Evolutionary conservation across 1,140 invertebrate species (phyloP), one percentile per base, ranked within the genome.

Genomic region (Magallana angulata): DNA sequence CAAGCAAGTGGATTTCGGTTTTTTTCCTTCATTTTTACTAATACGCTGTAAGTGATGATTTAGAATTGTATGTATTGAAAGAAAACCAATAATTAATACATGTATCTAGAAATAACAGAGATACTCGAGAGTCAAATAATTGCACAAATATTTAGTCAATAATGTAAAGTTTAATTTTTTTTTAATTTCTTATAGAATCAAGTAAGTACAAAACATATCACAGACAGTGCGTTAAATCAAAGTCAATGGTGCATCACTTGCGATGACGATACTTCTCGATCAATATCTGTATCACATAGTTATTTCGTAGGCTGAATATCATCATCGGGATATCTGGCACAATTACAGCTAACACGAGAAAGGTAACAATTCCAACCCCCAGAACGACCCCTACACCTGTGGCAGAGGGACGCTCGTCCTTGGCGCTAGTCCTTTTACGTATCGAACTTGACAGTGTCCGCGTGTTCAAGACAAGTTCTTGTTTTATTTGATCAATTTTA

Each of bases 391-490:
- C 48, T n/a, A 82, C 81, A 16, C 81, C 81, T 3, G 68, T 76
- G 1, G 81, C 81, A 12, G 81, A 82, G 14, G 81, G 81, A 57
- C 81, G 81, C 48, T 82, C 48, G 48, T 82, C 81, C 2, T 57
- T 57, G 16, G 81, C 81, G 57, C 81, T 82, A n/a, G 81, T 82
- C 11, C 48, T n/a, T 24, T 82, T 82, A 11, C 81, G 14, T n/a
- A 18, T n/a, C 12, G 5, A 82, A 57, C 48, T 18, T 57, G 81
- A 82, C 48, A 82, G 9, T 11, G 14, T 82, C 48, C 57, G 48
- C 4, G 36, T n/a, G 18, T 82, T 58, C 3, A 82, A 36, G n/a
- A 82, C 81, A 12, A 82, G 81, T 58, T 82, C 57, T 58, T 57
- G 14, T 82, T 82, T 82, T 14, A 82, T 7, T 7, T 57, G n/a